Evolutionary conservation across 2,888 invertebrate genomes (phyloP), one percentile per base, ranked within the genome.

Genomic region (Bembecia ichneumoniformis): DNA sequence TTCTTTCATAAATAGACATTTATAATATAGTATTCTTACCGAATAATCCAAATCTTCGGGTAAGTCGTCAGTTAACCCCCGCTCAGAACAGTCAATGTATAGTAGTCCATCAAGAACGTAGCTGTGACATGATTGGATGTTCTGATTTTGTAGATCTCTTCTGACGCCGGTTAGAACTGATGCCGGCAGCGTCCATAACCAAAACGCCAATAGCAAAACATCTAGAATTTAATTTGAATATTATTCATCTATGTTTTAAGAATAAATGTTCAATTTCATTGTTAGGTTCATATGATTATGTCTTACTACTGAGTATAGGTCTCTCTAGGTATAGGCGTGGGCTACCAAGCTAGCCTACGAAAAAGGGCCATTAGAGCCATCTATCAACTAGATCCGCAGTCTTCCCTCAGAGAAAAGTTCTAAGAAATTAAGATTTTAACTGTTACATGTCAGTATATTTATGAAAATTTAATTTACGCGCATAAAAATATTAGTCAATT

Each of bases 31-130:
- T 28, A 28, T 28, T 28, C 77, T 70, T 71, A 88, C 88, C 58
- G 75, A 62, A 57, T 66, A 66, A 56, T 82, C 65, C 15, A 86
- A 59, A 13, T 62, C 72, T 10, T 73, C 67, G 4, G 88, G 88
- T 17, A 89, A 55, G 5, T 28, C 28, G 9, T 81, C 77, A 10
- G 59, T 70, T 2, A 89, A 66, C 1, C 68, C 77, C 47, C 68
- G 64, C 49, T 80, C 66, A 1, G 82, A 69, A 55, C 87, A 87
- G 57, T 87, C 86, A 2, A 82, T 49, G 17, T 77, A 58, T 3
- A 71, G 51, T 1, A 71, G 52, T 1, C 65, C 63, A 28, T 71
- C 65, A 4, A 65, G 52, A 3, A 59, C 70, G 52, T 79, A 83
- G 0, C 64, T 66, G 1, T 52, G 57, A 52, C 84, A 86, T 3